A percentile compares a stretch with the other conserved stretches of the same genome.
Evolutionary conservation across 1,140 invertebrate genomes (phyloP).

Genomic region (Drosophila murphyi): DNA sequence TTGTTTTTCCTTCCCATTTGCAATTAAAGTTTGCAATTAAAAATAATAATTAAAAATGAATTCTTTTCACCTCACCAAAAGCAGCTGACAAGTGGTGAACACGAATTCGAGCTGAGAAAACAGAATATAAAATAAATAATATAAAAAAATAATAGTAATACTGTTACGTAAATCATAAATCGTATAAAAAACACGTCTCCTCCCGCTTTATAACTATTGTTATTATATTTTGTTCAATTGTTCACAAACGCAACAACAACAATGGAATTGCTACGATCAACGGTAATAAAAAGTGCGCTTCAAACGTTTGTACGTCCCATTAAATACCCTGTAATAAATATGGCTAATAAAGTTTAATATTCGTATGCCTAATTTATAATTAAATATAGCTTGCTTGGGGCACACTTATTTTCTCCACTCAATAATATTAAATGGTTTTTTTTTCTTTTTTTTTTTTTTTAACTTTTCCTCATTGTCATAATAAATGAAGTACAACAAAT

Average conservation of each 20-base stretch:
- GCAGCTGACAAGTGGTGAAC: slow-evolving; percentile 67
- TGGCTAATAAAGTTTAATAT: background rate
- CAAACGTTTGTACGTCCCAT: background rate
- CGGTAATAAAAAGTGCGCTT: slow-evolving; percentile 13
- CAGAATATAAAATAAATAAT: slow-evolving; percentile 16
- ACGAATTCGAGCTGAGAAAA: slow-evolving; percentile 10
- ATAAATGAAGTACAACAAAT: background rate
- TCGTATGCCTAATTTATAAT: no score
- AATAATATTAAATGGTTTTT: background rate
- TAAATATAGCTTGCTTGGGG: no score
- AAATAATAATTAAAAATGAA: slow-evolving; percentile 71
- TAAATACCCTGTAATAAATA: slow-evolving; percentile 26
- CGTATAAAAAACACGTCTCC: slow-evolving; percentile 29
- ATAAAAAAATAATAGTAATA: slow-evolving; percentile 16
- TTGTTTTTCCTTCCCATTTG: slow-evolving; percentile 34
- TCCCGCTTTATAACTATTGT: slow-evolving; percentile 32
- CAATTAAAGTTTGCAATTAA: slow-evolving; percentile 71
- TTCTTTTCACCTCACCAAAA: slow-evolving; percentile 39
- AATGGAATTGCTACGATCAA: slow-evolving; percentile 36
- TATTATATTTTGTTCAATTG: slow-evolving; percentile 45
- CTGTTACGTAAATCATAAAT: slow-evolving; percentile 68
- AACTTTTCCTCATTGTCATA: background rate
- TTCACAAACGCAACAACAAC: slow-evolving; percentile 18
- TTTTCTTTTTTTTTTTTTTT: background rate
- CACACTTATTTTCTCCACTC: no score